phyloP scores from a whole-genome alignment of 2,797 vertebrate species.

The Takifugu rubripes region DNA sequence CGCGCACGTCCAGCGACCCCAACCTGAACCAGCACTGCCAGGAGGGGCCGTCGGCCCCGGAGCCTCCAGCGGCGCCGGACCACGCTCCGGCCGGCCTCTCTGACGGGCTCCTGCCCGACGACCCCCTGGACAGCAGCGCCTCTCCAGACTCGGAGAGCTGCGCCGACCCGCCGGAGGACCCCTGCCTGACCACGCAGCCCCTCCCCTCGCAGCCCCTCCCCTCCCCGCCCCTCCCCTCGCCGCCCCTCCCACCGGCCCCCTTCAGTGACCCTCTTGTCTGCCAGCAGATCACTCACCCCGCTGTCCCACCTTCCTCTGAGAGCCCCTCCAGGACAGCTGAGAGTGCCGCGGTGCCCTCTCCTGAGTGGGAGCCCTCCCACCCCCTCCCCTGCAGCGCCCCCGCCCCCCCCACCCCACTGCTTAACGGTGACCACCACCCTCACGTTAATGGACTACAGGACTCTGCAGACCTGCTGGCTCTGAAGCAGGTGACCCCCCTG shows the following conservation, averaged over 20 bases:
- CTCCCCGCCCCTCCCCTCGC: constrained; percentile 40
- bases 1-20: constrained; percentile 96
- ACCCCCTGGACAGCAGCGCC: constrained; percentile 23
- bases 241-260: constrained; percentile 35
- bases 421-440: constrained; percentile 25
- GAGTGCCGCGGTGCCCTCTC: constrained; percentile 32
- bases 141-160: constrained; percentile 35
- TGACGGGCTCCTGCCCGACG: constrained; percentile 30
- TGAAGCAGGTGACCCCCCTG: constrained; percentile 41
- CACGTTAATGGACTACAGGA: constrained; percentile 16
- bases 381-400: constrained; percentile 53
- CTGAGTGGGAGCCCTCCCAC: constrained; percentile 52
- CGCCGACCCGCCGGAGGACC: constrained; percentile 46
- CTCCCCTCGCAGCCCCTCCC: constrained; percentile 65
- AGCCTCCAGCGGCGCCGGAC: constrained; percentile 65
- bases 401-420: constrained; percentile 11
- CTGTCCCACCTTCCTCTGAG: constrained; percentile 33
- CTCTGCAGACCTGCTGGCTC: constrained; percentile 40
- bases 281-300: constrained; percentile 49
- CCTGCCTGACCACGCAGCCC: constrained; percentile 78
- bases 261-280: constrained; percentile 47
- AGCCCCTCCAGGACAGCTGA: constrained; percentile 59
- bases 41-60: constrained; percentile 79
- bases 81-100: constrained; percentile 31
- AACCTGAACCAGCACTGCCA: constrained; percentile 97